Base-by-base conservation (phyloP, 2,888 invertebrate genomes). In the Xestobium rufovillosum region DNA sequence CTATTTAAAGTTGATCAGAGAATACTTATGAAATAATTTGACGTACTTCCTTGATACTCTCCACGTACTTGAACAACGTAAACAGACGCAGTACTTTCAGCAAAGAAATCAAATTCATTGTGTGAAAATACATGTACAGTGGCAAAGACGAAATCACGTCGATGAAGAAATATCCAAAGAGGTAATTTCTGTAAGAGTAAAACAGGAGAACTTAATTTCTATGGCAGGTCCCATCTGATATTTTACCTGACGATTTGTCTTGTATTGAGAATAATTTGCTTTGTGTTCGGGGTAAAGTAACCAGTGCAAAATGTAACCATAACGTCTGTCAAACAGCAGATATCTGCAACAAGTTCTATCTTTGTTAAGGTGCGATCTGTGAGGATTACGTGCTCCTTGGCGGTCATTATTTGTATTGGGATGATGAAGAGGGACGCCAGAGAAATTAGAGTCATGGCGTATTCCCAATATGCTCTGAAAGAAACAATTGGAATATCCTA, bases 231-330 rank as follows among this genome's bases (percentile, higher is more conserved):
- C n/a, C n/a, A n/a, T n/a, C n/a, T n/a, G n/a, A n/a, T n/a, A n/a
- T n/a, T n/a, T n/a, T 25, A 38, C 37, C 36, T 45, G 6, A 39
- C 30, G 6, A 45, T 35, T 14, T 12, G 13, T 12, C 17, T 29
- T 4, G 36, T 39, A 4, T 34, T 39, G 36, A 45, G 19, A 4
- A 44, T 25, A 3, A 41, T 39, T n/a, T 31, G 41, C 16, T 44
- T 39, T 3, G 4, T 38, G 19, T 42, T 38, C 9, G 17, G 29
- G 23, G 45, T 39, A 17, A 42, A 43, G 29, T 44, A 49, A n/a
- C 50, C 50, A 12, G 48, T 47, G 10, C 41, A 44, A 25, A 47
- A 48, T 6, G 15, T 39, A 13, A 47, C 33, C 3, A 42, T 17
- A 6, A 50, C 38, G 26, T 50, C 48, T 1, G 41, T 4, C 2